Base-by-base conservation (phyloP, 2,888 invertebrate species). In the Chrysina gloriosa region DNA sequence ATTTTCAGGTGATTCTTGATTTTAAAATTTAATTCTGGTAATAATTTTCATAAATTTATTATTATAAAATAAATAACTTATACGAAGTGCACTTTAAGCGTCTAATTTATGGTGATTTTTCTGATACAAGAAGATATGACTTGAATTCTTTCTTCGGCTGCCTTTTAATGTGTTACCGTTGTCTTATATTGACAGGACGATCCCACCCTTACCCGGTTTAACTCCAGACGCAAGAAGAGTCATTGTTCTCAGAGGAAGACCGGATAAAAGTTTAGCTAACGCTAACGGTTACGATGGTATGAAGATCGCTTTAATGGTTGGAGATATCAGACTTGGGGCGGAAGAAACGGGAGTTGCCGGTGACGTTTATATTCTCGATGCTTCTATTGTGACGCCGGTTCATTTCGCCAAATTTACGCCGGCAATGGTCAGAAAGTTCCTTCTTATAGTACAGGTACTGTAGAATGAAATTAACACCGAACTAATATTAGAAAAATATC, bases 341-440 rank as follows among this genome's bases (percentile, higher is more conserved):
- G 93, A 93, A 81, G 87, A 87, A 73, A 89, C 89, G 3, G 94
- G 94, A 27, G 94, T 95, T 0, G 93, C 93, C 1, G 94, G 94
- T 0, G 94, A 95, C 77, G 89, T 94, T 9, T 94, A 93, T 79
- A 87, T 95, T 68, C 82, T 94, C 52, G 94, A 94, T 76, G 94
- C 94, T 0, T 86, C 89, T 23, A 90, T 92, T 27, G 93, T 92
- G 1, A 92, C 92, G 0, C 89, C 94, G 0, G 86, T 89, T 0
- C 93, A 94, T 81, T 94, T 94, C 80, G 89, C 94, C 72, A 94
- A 94, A 84, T 91, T 94, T 81, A 92, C 94, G 0, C 94, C 94
- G 0, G 85, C 91, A 0, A 83, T 93, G 58, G 90, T 94, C 63
- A 94, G 93, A 85, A 94, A 94, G 83, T 94, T 94, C 84, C 85